A percentile compares a stretch with the other conserved stretches of the same genome.
Conservation (phyloP, 23 tunicate species). For the Diplosoma virens region DNA sequence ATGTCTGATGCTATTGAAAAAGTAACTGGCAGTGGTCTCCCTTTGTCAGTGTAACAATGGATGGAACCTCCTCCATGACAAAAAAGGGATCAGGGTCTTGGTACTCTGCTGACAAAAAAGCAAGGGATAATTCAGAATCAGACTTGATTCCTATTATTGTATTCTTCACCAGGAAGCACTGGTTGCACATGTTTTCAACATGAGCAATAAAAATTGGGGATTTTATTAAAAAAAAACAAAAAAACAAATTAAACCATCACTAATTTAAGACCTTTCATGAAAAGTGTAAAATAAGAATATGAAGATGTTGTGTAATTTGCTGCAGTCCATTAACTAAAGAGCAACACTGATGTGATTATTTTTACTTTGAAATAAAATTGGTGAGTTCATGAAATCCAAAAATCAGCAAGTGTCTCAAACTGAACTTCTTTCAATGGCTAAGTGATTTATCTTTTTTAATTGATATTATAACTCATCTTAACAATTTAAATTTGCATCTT, state of each 20-base stretch:
- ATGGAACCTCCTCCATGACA: not conserved
- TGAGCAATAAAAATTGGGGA: not conserved
- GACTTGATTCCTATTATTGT: too few species aligned
- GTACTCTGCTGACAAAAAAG: too few species aligned
- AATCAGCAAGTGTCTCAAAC: not conserved
- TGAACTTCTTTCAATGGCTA: not conserved
- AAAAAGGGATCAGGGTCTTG: not conserved
- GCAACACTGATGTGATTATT: not conserved
- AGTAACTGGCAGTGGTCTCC: too few species aligned
- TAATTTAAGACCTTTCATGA: not conserved
- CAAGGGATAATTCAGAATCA: too few species aligned
- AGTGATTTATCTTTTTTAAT: too few species aligned
- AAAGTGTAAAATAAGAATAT: too few species aligned
- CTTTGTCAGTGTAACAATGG: too few species aligned
- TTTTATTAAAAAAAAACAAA: not conserved
- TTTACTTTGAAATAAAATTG: not conserved
- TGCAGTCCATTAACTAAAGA: too few species aligned
- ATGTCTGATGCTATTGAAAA: not conserved
- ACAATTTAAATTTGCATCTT: too few species aligned
- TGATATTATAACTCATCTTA: too few species aligned
- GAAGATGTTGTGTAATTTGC: not conserved
- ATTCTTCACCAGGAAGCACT: not conserved
- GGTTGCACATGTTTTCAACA: not conserved
- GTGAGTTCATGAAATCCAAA: not conserved
- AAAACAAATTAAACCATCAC: not conserved